These are phyloP conservation scores for Drosophila sproati DNA, from an alignment of 1,140 invertebrate species.

Conservation along the genomic window DNA sequence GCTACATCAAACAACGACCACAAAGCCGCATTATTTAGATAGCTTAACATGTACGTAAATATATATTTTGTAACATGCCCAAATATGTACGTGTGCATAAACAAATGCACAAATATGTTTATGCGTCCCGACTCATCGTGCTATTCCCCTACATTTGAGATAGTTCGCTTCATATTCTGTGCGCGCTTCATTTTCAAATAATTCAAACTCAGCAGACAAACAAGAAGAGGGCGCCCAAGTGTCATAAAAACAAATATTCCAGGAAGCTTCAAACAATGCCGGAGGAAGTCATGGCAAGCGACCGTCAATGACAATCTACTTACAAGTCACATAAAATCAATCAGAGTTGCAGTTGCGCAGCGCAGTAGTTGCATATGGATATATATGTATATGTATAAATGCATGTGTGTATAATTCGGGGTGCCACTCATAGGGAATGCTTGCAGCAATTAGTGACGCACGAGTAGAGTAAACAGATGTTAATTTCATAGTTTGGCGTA, in stretches of 20 bases:
- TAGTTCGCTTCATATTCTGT: conserved; percentile 50
- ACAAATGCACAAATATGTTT: background rate
- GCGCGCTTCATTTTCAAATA: conserved; percentile 61
- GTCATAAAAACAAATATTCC: conserved; percentile 56
- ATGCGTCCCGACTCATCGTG: background rate
- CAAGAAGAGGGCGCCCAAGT: conserved; percentile 35
- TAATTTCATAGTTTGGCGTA: conserved; percentile 53
- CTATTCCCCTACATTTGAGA: conserved; percentile 15
- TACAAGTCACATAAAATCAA: conserved; percentile 60
- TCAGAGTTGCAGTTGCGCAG: conserved; percentile 40
- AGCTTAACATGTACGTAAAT: conserved; percentile 15
- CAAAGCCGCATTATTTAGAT: conserved; percentile 12
- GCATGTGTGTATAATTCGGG: conserved; percentile 9
- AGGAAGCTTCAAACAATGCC: conserved; percentile 3
- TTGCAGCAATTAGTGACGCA: conserved; percentile 58
- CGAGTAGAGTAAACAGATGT: conserved; percentile 59
- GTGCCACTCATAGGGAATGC: conserved; percentile 34
- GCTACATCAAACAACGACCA: conserved; percentile 38
- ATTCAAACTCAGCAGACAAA: conserved; percentile 53
- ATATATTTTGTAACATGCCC: background rate
- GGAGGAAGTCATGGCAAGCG: conserved; percentile 2
- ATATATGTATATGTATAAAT: background rate
- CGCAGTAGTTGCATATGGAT: conserved; percentile 16
- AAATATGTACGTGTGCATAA: conserved; percentile 7
- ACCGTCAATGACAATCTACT: conserved; percentile 34